Conservation (phyloP, 2,888 invertebrate genomes). For the Tiliacea aurago region DNA sequence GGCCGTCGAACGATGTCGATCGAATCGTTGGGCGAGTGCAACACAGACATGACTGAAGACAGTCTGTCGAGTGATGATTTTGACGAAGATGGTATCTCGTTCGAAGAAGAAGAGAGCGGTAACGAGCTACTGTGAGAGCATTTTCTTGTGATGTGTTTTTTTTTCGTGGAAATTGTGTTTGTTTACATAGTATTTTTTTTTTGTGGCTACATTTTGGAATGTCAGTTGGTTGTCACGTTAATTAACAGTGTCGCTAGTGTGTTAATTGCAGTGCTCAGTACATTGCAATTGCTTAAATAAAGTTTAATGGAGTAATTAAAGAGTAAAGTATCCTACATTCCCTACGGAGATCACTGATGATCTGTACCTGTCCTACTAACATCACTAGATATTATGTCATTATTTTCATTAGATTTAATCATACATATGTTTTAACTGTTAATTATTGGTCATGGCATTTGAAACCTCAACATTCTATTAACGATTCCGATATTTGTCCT, state of each 20-base stretch:
- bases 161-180: constrained; percentile 58
- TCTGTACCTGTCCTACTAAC: background rate
- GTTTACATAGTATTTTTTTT: constrained; percentile 48
- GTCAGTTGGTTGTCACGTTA: constrained; percentile 52
- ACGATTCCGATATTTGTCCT: background rate
- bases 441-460: background rate
- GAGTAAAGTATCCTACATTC: constrained; percentile 6
- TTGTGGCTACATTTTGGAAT: constrained; percentile 48
- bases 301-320: constrained; percentile 10
- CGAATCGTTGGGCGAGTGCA: constrained; percentile 65
- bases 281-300: constrained; percentile 16
- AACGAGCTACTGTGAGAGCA: constrained; percentile 76
- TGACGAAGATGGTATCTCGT: constrained; percentile 46
- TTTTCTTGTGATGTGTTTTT: constrained; percentile 59
- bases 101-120: constrained; percentile 64
- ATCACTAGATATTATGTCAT: background rate
- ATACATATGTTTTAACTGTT: no score
- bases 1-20: constrained; percentile 74
- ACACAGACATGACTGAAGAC: constrained; percentile 80
- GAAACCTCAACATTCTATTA: background rate
- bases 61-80: constrained; percentile 76
- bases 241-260: constrained; percentile 47
- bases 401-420: background rate
- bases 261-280: constrained; percentile 24
- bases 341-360: background rate